Base-by-base conservation (phyloP, 2,113 vertebrate species). In the Pygathrix nemaeus region DNA sequence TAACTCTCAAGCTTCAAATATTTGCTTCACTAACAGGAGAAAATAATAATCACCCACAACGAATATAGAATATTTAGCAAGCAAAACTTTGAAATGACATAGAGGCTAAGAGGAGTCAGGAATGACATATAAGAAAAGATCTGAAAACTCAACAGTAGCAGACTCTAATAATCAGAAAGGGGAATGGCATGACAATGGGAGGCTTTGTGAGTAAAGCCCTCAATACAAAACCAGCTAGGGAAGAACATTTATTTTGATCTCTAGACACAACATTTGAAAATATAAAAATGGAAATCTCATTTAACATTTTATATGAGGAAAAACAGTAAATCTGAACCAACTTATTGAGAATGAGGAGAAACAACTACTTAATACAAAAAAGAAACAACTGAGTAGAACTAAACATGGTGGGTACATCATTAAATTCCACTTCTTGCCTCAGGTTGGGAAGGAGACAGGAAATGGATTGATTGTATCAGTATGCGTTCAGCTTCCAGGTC, bases 141-240 rank as follows among this genome's bases (percentile, higher is more conserved):
- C 96, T 98, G 96, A 98, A 93, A 81, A 81, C 43, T 76, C 80
- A 98, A 97, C 98, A 98, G 98, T 98, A 92, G 98, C 98, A 98
- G 98, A 98, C 96, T 97, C 94, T 97, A 97, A 98, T 98, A 97
- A 98, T 99, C 98, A 98, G 98, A 98, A 98, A 98, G 94, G 96
- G 96, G 97, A 98, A 97, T 3, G 3, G 97, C 88, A 84, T 97
- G 96, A 98, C 98, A 98, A 98, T 96, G 91, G 98, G 97, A 98
- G 82, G 94, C 97, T 98, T 98, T 98, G 96, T 97, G 57, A 45
- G 38, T 87, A 97, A 98, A 97, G 93, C 94, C 96, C 97, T 98
- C 97, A 94, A 94, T 96, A 97, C 92, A 89, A 98, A 98, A 97
- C 96, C 97, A 98, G 97, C 97, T 98, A 96, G 97, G 45, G 66